Evolutionary conservation across 2,797 vertebrate species (phyloP).

Genomic region (Lerista edwardsae): DNA sequence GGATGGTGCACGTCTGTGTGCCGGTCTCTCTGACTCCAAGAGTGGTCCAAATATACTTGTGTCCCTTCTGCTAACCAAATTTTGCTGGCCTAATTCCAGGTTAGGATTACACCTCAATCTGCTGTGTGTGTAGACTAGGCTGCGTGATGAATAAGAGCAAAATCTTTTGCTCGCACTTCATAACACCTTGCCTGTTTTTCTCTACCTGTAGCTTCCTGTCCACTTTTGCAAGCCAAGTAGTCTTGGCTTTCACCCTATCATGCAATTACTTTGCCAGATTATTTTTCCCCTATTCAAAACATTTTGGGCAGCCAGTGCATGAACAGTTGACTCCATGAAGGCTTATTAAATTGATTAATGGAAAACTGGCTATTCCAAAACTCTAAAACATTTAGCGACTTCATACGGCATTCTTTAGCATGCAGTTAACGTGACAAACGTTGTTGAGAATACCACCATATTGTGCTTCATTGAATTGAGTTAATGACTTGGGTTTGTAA

Average conservation of each 20-base stretch:
- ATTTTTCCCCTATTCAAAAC: background rate
- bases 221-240: background rate
- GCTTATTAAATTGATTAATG: slow-evolving; percentile 28
- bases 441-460: slow-evolving; percentile 18
- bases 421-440: slow-evolving; percentile 8
- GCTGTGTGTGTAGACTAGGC: background rate
- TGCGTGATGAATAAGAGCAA: background rate
- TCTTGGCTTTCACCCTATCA: background rate
- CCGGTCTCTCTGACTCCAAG: too few species aligned
- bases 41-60: too few species aligned
- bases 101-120: background rate
- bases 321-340: background rate
- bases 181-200: background rate
- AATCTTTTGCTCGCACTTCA: background rate
- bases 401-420: slow-evolving; percentile 33
- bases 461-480: slow-evolving; percentile 35
- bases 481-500: slow-evolving; percentile 29
- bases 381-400: slow-evolving; percentile 26
- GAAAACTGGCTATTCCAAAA: slow-evolving; percentile 16
- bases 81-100: too few species aligned
- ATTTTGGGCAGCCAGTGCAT: background rate
- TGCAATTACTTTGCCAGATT: background rate
- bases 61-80: too few species aligned
- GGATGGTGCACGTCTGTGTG: too few species aligned
- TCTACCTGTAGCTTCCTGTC: background rate